Evolutionary conservation across 2,113 vertebrate genomes (phyloP).

Genomic region (Telmatochromis brachygnathus): DNA sequence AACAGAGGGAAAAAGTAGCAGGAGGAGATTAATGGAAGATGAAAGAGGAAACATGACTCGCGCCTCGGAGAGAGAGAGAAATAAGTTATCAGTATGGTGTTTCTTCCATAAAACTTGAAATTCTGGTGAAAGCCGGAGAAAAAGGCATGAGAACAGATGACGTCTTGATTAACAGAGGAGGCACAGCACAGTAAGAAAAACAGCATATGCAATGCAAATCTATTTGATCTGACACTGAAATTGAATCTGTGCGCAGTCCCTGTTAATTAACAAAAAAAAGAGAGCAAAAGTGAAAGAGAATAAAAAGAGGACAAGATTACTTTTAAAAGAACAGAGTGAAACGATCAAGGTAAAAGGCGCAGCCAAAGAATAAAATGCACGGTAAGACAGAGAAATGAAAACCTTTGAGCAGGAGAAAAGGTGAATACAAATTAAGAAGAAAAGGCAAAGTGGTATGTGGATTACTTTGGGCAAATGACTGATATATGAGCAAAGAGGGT

Average conservation of each 20-base stretch:
- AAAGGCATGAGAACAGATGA: not conserved
- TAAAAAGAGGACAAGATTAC: not conserved
- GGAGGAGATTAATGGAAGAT: conserved; percentile 39
- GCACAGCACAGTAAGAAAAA: not conserved
- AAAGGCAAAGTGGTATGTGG: not conserved
- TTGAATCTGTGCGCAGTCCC: not conserved
- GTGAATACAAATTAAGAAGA: conserved; percentile 1
- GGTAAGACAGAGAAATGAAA: not conserved
- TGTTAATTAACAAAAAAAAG: not conserved
- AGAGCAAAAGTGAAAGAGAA: not conserved
- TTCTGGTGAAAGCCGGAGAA: not conserved
- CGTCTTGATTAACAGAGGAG: not conserved
- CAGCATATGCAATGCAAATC: not conserved
- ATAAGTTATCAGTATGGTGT: conserved; percentile 28
- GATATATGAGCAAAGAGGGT: not conserved
- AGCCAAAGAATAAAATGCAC: not conserved
- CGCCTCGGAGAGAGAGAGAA: not conserved
- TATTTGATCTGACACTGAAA: not conserved
- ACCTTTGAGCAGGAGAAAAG: not conserved
- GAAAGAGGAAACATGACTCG: not conserved
- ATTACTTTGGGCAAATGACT: not conserved
- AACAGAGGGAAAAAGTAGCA: not conserved
- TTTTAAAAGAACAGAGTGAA: not conserved
- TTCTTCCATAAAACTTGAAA: conserved; percentile 20
- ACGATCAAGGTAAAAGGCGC: not conserved